Percentiles rank a stretch among this genome's conserved stretches.
Evolutionary conservation across 2,797 vertebrate species (phyloP).

Genomic region (Sebastes alutus): DNA sequence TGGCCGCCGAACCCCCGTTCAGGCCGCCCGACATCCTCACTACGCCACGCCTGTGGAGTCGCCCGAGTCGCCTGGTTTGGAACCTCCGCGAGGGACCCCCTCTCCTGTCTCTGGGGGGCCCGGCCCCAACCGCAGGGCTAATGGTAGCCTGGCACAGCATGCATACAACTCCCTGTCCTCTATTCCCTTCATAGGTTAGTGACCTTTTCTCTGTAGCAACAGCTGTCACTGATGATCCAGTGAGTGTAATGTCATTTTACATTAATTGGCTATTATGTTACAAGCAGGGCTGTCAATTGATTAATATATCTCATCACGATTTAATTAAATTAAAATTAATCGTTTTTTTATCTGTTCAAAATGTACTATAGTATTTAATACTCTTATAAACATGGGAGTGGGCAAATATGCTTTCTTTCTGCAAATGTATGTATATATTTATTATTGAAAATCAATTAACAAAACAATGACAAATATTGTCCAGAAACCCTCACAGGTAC

Average conservation of each 20-base stretch:
- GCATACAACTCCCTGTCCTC: constrained; percentile 91
- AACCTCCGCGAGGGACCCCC: constrained; percentile 23
- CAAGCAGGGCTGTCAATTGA: no score
- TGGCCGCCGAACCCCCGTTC: constrained; percentile 72
- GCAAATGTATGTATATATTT: no score
- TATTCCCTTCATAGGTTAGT: constrained; percentile 97
- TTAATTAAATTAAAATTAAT: no score
- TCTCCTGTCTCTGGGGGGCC: constrained; percentile 54
- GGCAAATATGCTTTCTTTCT: no score
- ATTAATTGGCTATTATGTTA: no score
- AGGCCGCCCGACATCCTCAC: constrained; percentile 77
- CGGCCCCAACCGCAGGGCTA: constrained; percentile 46
- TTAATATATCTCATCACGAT: no score
- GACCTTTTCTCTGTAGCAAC: constrained; percentile 9
- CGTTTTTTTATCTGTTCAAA: no score
- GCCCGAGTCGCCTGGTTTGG: constrained; percentile 42
- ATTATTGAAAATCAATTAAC: no score
- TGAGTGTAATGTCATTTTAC: background rate
- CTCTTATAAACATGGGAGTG: no score
- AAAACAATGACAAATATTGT: no score
- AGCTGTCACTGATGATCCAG: background rate
- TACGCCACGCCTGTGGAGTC: constrained; percentile 78
- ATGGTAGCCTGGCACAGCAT: constrained; percentile 82
- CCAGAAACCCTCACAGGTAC: no score
- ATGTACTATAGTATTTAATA: no score